phyloP scores from a whole-genome alignment of 2,797 vertebrate genomes.

The Sternarchorhynchus goeldii region DNA sequence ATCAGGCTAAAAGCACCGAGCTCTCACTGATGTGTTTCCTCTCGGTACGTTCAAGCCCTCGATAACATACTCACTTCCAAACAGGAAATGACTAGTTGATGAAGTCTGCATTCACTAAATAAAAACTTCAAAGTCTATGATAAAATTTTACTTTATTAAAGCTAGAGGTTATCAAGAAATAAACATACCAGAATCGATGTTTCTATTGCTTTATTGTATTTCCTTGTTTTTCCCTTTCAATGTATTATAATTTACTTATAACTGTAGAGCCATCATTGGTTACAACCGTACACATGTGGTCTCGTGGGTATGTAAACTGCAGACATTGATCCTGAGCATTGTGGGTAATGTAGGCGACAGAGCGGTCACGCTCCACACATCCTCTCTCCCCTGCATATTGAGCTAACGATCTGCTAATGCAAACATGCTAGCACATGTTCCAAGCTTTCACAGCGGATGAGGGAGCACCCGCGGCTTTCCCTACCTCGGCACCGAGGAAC shows the following conservation, averaged over 20 bases:
- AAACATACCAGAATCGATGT: not conserved
- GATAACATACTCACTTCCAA: slow-evolving; percentile 26
- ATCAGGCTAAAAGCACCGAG: slow-evolving; percentile 38
- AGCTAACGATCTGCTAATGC: not conserved
- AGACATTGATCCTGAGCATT: slow-evolving; percentile 17
- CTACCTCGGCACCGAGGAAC: slow-evolving; percentile 88
- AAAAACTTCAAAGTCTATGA: not conserved
- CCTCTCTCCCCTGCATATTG: slow-evolving; percentile 21
- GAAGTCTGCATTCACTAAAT: slow-evolving; percentile 19
- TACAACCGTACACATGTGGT: slow-evolving; percentile 26
- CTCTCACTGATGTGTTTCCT: slow-evolving; percentile 19
- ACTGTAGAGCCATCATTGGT: too few species aligned
- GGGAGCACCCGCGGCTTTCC: slow-evolving; percentile 47
- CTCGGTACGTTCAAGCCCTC: slow-evolving; percentile 21
- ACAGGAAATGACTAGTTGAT: slow-evolving; percentile 15
- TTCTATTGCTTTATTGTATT: not conserved
- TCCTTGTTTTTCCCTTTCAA: too few species aligned
- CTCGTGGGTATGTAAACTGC: slow-evolving; percentile 14
- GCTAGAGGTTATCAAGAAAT: not conserved
- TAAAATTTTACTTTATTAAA: not conserved
- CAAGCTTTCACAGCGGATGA: slow-evolving; percentile 23
- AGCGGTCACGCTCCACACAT: not conserved
- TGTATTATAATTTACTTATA: slow-evolving; percentile 25
- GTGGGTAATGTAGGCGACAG: slow-evolving; percentile 26
- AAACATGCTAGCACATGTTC: too few species aligned